phyloP scores from a whole-genome alignment of 2,113 vertebrate species.

The Chionodraco myersi region DNA sequence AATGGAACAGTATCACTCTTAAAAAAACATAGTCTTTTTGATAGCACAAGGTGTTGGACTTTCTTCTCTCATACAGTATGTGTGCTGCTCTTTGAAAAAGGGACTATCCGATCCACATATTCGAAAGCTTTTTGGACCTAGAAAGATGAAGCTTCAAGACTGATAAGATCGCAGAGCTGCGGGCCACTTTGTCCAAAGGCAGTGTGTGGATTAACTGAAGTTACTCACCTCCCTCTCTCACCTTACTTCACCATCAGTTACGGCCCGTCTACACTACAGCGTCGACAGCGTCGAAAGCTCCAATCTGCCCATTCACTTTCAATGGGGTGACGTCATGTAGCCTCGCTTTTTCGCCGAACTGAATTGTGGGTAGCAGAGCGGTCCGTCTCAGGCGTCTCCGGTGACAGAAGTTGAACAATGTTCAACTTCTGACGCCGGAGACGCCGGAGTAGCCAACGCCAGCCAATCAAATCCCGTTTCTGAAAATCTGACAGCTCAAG shows the following conservation, averaged over 20 bases:
- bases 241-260: slow-evolving; percentile 25
- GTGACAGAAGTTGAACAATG: too few relatives aligned
- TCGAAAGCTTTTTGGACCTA: slow-evolving; percentile 18
- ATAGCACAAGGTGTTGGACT: slow-evolving; percentile 50
- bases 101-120: slow-evolving; percentile 21
- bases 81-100: slow-evolving; percentile 35
- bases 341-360: too few relatives aligned
- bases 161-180: slow-evolving; percentile 27
- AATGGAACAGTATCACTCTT: slow-evolving; percentile 47
- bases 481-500: too few relatives aligned
- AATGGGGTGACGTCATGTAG: too few relatives aligned
- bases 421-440: too few relatives aligned
- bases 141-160: slow-evolving; percentile 22
- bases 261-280: too few relatives aligned
- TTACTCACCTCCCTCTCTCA: neutral
- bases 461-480: too few relatives aligned
- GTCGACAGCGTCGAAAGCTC: too few relatives aligned
- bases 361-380: too few relatives aligned
- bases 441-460: too few relatives aligned
- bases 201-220: slow-evolving; percentile 52
- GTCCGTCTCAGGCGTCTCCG: too few relatives aligned
- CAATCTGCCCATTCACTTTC: too few relatives aligned
- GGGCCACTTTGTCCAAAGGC: slow-evolving; percentile 11
- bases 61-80: slow-evolving; percentile 49
- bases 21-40: slow-evolving; percentile 28